phyloP scores from a whole-genome alignment of 2,888 invertebrate species.

The Synanthedon tipuliformis region DNA sequence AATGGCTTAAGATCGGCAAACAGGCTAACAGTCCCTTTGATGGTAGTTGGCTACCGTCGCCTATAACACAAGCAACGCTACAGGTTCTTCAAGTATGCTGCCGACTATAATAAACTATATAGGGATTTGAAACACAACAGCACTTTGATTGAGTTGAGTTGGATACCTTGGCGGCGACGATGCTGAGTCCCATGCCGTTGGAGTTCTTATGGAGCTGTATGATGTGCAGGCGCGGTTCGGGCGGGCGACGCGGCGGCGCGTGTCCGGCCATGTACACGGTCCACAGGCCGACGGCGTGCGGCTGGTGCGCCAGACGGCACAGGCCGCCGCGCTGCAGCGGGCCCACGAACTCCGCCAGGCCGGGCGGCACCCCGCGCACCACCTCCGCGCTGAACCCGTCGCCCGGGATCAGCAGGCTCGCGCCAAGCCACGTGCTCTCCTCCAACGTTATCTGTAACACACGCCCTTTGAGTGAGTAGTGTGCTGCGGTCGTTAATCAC shows the following conservation, averaged over 20 bases:
- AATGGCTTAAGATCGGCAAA: no score
- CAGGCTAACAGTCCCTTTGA: no score
- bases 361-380: constrained; percentile 93
- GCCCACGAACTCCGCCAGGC: constrained; percentile 87
- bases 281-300: constrained; percentile 93
- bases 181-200: constrained; percentile 98
- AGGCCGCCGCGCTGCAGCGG: constrained; percentile 87
- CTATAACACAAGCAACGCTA: no score
- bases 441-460: constrained; percentile 76
- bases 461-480: background rate
- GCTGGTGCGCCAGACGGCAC: constrained; percentile 91
- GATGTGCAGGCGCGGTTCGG: constrained; percentile 81
- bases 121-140: no score
- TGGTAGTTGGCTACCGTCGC: no score
- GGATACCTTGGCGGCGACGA: constrained; percentile 93
- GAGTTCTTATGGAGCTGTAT: constrained; percentile 94
- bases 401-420: constrained; percentile 94
- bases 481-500: background rate
- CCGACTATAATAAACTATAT: no score
- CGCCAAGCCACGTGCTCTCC: constrained; percentile 90
- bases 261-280: constrained; percentile 85
- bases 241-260: constrained; percentile 74
- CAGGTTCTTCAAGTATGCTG: no score
- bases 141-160: constrained; percentile 1
- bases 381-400: constrained; percentile 99